Percentiles rank a stretch among this genome's conserved stretches.
Evolutionary conservation across 2,113 vertebrate species (phyloP).

Genomic region (Nibea albiflora): DNA sequence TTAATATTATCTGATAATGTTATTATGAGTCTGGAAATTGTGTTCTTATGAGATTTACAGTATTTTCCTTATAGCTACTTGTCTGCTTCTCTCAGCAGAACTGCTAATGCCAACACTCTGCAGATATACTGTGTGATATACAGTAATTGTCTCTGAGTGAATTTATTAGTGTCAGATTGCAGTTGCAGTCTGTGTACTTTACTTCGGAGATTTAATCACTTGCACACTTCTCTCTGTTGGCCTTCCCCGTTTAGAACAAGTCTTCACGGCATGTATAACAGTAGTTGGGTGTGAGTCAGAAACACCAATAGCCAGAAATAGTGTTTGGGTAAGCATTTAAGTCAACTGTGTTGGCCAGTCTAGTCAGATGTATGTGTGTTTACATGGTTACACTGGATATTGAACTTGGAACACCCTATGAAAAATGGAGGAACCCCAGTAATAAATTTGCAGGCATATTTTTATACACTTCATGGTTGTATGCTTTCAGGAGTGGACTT

Average conservation of each 20-base stretch:
- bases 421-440: background rate
- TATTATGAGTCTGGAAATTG: constrained; percentile 1
- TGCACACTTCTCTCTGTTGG: constrained; percentile 1
- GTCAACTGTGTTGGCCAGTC: background rate
- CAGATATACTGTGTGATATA: background rate
- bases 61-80: constrained; percentile 13
- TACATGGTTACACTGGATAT: constrained; percentile 20
- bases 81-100: constrained; percentile 29
- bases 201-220: constrained; percentile 20
- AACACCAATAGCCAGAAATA: background rate
- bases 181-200: constrained; percentile 15
- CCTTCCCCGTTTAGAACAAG: constrained; percentile 16
- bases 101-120: constrained; percentile 16
- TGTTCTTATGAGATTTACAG: background rate
- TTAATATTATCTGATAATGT: background rate
- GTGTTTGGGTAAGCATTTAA: background rate
- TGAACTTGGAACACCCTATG: constrained; percentile 13
- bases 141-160: constrained; percentile 35
- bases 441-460: no score
- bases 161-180: constrained; percentile 11
- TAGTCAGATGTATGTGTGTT: background rate
- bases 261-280: background rate
- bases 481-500: no score
- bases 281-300: background rate
- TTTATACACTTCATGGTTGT: no score